Evolutionary conservation across 1,140 invertebrate genomes (phyloP).

Genomic region (Lepidotrigona ventralis): DNA sequence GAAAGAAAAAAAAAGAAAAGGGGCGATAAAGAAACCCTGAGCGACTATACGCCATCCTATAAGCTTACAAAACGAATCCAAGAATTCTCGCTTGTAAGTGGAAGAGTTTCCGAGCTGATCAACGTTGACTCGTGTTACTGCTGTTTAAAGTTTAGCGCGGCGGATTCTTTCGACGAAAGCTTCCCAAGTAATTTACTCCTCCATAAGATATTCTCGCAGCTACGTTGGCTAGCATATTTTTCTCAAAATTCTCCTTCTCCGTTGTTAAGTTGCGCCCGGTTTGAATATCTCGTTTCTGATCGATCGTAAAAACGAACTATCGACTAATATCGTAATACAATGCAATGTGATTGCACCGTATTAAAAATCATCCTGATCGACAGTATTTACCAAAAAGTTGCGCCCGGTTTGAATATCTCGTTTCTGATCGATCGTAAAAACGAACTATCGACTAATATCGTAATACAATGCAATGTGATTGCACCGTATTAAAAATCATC

Average conservation of each 20-base stretch:
- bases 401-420: background rate
- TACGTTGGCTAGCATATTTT: background rate
- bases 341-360: fast-evolving
- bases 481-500: background rate
- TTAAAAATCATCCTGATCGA: background rate
- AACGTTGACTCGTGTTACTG: conserved; percentile 3
- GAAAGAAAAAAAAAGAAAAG: too few relatives aligned
- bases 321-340: background rate
- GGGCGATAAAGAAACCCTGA: background rate
- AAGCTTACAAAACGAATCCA: conserved; percentile 22
- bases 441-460: background rate
- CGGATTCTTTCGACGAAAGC: background rate
- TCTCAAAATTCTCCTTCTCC: background rate
- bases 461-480: fast-evolving
- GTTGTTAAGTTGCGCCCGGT: background rate
- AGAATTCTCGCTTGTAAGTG: background rate
- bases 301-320: background rate
- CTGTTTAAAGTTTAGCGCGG: background rate
- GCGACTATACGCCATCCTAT: background rate
- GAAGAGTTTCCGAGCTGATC: conserved; percentile 6
- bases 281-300: background rate
- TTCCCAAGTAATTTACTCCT: background rate
- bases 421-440: fast-evolving
- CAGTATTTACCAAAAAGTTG: too few relatives aligned
- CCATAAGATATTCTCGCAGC: background rate